Evolutionary conservation across 2,888 invertebrate genomes (phyloP), one percentile per base, ranked within the genome.

Genomic region (Eueremaeus valkanovi): DNA sequence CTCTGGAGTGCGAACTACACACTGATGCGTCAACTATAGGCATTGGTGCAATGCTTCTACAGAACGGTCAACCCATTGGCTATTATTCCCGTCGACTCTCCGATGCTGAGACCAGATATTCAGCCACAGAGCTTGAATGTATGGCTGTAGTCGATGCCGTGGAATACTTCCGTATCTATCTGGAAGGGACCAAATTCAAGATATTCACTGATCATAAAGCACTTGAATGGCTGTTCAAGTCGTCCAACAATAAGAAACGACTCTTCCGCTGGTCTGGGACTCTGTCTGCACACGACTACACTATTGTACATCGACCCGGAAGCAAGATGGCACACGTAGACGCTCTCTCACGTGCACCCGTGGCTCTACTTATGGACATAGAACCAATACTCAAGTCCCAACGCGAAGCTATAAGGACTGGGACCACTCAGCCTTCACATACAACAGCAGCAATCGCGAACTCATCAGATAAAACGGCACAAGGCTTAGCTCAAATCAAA

Each of bases 301-400:
- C n/a, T n/a, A n/a, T n/a, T n/a, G n/a, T n/a, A n/a, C 68, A 68
- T 16, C 31, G 31, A 27, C n/a, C 72, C 6, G 72, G 72, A 18
- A 49, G 2, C 1, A 0, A 40, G 0, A 27, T 42, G 29, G 3
- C 8, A 40, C 72, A 49, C 11, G 49, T 49, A 5, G 42, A 72
- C 72, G 72, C 45, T 5, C 49, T 42, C 3, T 72, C 49, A 16
- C 16, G 49, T 1, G 45, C 33, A 8, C 58, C 58, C 16, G 55
- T 55, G 6, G 3, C 3, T 24, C n/a, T n/a, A n/a, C n/a, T n/a
- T n/a, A n/a, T n/a, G n/a, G n/a, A n/a, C n/a, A n/a, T 18, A n/a
- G 40, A 40, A 9, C 55, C 21, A 16, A 63, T 58, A 27, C 27
- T 58, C 16, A 40, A 42, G 11, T 33, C 63, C 3, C 55, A 11